Evolutionary conservation across 2,113 vertebrate species (phyloP).

Genomic region (Psammodynastes pulverulentus): DNA sequence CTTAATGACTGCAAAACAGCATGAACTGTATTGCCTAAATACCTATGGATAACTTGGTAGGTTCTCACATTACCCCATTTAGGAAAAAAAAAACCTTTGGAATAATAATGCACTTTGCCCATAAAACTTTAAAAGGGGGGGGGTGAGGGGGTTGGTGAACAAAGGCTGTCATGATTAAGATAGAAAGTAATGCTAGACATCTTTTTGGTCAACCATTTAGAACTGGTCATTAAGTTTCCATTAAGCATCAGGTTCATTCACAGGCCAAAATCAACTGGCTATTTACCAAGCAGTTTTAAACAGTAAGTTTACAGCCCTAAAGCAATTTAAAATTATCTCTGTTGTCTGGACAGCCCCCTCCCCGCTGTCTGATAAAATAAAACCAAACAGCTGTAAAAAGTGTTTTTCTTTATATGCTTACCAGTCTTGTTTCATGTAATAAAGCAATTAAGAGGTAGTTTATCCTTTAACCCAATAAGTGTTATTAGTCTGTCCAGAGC

Average conservation of each 20-base stretch:
- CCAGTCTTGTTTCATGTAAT: neutral
- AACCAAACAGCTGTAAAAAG: slow-evolving; percentile 18
- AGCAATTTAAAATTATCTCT: slow-evolving; percentile 43
- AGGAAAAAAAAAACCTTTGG: slow-evolving; percentile 21
- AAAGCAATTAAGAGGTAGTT: slow-evolving; percentile 7
- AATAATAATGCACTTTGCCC: slow-evolving; percentile 49
- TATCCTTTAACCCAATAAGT: neutral
- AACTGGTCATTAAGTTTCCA: slow-evolving; percentile 57
- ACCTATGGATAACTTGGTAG: neutral
- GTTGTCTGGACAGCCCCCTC: neutral
- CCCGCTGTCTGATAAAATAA: slow-evolving; percentile 8
- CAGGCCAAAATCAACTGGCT: slow-evolving; percentile 59
- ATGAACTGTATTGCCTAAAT: neutral
- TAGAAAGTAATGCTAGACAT: slow-evolving; percentile 62
- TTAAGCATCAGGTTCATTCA: slow-evolving; percentile 61
- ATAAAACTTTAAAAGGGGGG: slow-evolving; percentile 59
- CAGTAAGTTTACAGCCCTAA: slow-evolving; percentile 47
- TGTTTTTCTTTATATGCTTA: neutral
- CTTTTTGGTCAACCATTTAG: slow-evolving; percentile 61
- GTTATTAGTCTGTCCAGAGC: slow-evolving; percentile 3
- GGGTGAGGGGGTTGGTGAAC: slow-evolving; percentile 37
- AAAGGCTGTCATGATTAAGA: slow-evolving; percentile 55
- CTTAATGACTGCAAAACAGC: neutral
- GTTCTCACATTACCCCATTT: neutral
- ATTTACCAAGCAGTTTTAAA: slow-evolving; percentile 55